Evolutionary conservation across 2,113 vertebrate species (phyloP).

Genomic region (Eulemur rufifrons): DNA sequence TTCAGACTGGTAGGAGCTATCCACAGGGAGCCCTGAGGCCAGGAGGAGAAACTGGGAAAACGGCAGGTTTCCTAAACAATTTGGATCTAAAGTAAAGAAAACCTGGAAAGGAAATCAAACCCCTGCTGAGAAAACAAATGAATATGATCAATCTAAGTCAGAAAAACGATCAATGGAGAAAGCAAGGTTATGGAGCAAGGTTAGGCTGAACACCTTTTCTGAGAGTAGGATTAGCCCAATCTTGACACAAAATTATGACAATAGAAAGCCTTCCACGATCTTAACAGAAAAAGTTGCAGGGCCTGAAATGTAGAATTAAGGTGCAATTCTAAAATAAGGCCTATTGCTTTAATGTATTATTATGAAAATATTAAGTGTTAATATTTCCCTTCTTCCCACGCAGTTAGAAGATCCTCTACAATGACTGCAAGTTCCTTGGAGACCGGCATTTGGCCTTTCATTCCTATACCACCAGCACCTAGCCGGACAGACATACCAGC

Average conservation of each 20-base stretch:
- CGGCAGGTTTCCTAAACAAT: not conserved
- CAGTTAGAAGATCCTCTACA: not conserved
- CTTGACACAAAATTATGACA: not conserved
- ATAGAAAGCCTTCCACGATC: not conserved
- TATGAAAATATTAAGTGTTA: not conserved
- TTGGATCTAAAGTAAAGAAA: slow-evolving; percentile 31
- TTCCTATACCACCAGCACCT: not conserved
- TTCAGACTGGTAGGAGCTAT: not conserved
- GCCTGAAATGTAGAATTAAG: not conserved
- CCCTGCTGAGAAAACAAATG: slow-evolving; percentile 51
- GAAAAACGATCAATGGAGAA: not conserved
- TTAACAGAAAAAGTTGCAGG: not conserved
- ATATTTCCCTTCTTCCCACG: not conserved
- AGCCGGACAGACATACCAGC: not conserved
- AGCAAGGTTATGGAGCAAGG: not conserved
- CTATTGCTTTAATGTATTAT: not conserved
- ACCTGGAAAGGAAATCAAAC: slow-evolving; percentile 1
- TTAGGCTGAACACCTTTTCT: not conserved
- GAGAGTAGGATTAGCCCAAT: not conserved
- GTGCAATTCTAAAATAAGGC: not conserved
- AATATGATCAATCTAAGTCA: not conserved
- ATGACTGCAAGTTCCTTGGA: not conserved
- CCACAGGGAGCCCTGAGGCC: not conserved
- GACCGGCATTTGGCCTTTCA: not conserved
- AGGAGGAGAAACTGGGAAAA: not conserved